These are phyloP conservation scores for Chrysina gloriosa DNA, from an alignment of 2,888 invertebrate species.

Conservation along the genomic window DNA sequence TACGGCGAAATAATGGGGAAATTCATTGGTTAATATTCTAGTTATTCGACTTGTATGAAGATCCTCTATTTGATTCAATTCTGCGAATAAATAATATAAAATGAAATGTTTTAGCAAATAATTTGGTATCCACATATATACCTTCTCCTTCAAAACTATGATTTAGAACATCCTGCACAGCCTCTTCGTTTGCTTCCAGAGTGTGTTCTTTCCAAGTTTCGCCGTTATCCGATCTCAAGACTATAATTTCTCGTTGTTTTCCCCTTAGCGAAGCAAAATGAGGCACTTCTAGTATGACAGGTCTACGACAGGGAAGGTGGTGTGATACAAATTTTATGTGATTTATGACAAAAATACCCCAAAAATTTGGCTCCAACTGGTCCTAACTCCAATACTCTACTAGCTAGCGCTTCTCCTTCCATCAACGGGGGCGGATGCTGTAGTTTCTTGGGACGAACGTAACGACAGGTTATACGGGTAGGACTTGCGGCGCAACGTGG, in stretches of 20 bases:
- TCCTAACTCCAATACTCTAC: conserved; percentile 93
- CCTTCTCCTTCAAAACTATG: conserved; percentile 90
- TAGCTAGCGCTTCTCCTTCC: conserved; percentile 98
- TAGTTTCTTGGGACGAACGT: conserved; percentile 77
- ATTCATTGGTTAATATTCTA: conserved; percentile 94
- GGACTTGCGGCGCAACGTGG: conserved; percentile 96
- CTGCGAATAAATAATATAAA: conserved; percentile 62
- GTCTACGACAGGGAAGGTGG: conserved; percentile 67
- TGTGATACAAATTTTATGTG: neutral
- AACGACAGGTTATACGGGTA: conserved; percentile 95
- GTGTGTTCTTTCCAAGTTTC: conserved; percentile 99
- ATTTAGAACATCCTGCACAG: conserved; percentile 90
- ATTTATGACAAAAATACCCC: conserved; percentile 74
- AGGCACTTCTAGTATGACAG: conserved; percentile 95
- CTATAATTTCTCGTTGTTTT: conserved; percentile 95
- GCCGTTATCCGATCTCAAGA: conserved; percentile 96
- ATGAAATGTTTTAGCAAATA: neutral
- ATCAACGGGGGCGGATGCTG: conserved; percentile 94
- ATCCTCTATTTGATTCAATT: conserved; percentile 83
- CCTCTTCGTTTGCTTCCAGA: conserved; percentile 85
- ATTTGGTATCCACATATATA: conserved; percentile 54
- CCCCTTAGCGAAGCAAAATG: conserved; percentile 96
- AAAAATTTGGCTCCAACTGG: conserved; percentile 96
- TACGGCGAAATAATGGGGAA: conserved; percentile 98
- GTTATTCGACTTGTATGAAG: conserved; percentile 90